phyloP scores from a whole-genome alignment of 2,888 invertebrate species.

The Pheosia tremula region DNA sequence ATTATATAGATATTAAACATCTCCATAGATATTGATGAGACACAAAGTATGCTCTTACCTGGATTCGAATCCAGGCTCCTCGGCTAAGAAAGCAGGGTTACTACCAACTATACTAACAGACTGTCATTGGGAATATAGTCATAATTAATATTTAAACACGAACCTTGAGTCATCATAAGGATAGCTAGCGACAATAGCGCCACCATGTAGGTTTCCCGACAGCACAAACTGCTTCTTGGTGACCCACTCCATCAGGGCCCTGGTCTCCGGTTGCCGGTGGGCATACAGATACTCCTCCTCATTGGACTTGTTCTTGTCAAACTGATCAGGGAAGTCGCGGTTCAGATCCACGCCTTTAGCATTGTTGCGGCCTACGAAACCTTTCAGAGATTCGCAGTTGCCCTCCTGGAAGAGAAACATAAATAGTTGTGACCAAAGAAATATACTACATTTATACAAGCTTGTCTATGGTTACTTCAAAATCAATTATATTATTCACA shows the following conservation, averaged over 20 bases:
- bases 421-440: too few relatives aligned
- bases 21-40: too few relatives aligned
- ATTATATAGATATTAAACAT: too few relatives aligned
- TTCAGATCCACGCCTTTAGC: slow-evolving; percentile 93
- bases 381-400: slow-evolving; percentile 87
- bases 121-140: neutral
- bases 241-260: slow-evolving; percentile 96
- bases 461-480: too few relatives aligned
- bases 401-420: slow-evolving; percentile 86
- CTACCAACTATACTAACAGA: too few relatives aligned
- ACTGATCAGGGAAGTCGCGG: slow-evolving; percentile 97
- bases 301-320: slow-evolving; percentile 76
- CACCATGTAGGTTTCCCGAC: slow-evolving; percentile 98
- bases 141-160: slow-evolving; percentile 29
- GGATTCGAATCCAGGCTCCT: too few relatives aligned
- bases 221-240: slow-evolving; percentile 94
- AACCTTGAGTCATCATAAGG: slow-evolving; percentile 96
- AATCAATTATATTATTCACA: too few relatives aligned
- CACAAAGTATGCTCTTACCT: too few relatives aligned
- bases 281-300: slow-evolving; percentile 79
- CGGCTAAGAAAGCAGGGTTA: too few relatives aligned
- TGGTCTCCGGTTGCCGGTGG: slow-evolving; percentile 93
- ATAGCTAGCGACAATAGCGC: slow-evolving; percentile 98
- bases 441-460: too few relatives aligned
- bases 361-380: slow-evolving; percentile 91